Evolutionary conservation across 2,797 vertebrate genomes (phyloP).

Genomic region (Hypotaenidia philippensis): DNA sequence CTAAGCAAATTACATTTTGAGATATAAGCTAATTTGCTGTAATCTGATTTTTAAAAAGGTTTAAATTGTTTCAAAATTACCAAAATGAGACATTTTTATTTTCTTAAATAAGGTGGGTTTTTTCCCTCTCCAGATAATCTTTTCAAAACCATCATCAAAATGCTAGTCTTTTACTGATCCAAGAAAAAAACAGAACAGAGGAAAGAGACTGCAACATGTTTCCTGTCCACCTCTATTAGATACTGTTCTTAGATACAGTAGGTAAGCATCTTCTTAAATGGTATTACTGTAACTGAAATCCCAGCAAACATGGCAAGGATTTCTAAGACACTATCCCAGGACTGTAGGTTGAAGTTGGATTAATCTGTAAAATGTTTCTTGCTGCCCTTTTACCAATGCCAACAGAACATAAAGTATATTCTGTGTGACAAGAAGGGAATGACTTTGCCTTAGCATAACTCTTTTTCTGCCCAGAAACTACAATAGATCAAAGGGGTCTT

Average conservation of each 20-base stretch:
- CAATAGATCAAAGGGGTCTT: not conserved
- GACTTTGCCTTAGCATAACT: constrained; percentile 34
- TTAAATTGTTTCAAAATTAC: not conserved
- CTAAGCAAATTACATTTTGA: not conserved
- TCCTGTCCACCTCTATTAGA: not conserved
- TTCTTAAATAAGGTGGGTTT: not conserved
- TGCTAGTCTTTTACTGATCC: not conserved
- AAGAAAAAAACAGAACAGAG: not conserved
- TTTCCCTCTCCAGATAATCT: not conserved
- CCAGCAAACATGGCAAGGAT: not conserved
- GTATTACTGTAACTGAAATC: not conserved
- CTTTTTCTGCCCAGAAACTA: not conserved
- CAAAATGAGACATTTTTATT: not conserved
- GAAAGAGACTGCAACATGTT: not conserved
- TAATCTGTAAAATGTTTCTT: not conserved
- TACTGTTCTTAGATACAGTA: not conserved
- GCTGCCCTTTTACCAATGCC: constrained; percentile 9
- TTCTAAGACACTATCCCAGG: not conserved
- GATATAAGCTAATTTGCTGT: not conserved
- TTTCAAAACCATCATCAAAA: not conserved
- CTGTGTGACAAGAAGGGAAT: constrained; percentile 48
- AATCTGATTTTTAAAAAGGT: not conserved
- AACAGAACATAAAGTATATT: constrained; percentile 5
- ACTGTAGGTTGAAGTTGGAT: not conserved
- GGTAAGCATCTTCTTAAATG: not conserved